Evolutionary conservation across 1,140 invertebrate genomes (phyloP), one percentile per base, ranked within the genome.

Genomic region (Archivesica marissinica): DNA sequence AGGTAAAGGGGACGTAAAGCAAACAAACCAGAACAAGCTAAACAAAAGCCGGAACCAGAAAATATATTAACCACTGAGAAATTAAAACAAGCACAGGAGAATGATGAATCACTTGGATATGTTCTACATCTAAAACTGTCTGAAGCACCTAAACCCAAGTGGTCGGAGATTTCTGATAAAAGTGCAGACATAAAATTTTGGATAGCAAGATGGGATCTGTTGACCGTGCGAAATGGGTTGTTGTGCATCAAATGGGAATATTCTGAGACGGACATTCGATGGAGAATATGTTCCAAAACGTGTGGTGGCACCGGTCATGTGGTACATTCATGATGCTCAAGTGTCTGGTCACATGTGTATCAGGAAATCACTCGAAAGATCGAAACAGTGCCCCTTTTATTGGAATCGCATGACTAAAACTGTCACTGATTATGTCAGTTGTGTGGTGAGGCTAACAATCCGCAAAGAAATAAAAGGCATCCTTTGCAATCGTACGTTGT

Each of bases 161-260:
- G 44, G 72, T 13, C 3, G 2, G 44, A 76, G 4, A 30, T 76
- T 54, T 50, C 50, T 11, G 47, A 13, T 28, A 9, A 54, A 76
- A 76, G 72, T 54, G 20, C 25, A 25, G 72, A 41, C 4, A 3
- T 11, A 11, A 54, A 76, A 23, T 76, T 76, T 54, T 76, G 72
- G 72, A 52, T 76, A 2, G 7, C 72, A 38, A 76, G 72, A 76
- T 76, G 72, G 72, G 50, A 76, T 25, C 41, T 76, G 6, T 30
- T 76, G 28, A 2, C 47, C 3, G 33, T 76, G 6, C 7, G 33
- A 25, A 20, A 54, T 25, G 72, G 50, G 6, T 15, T 76, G 20
- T 25, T 76, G 44, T 76, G 72, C 54, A 76, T 76, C 2, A 76
- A 76, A 33, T 76, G 72, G 47, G 44, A 76, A 28, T 54, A 76